phyloP scores from a whole-genome alignment of 1,140 invertebrate genomes.

The Pogonomyrmex barbatus region DNA sequence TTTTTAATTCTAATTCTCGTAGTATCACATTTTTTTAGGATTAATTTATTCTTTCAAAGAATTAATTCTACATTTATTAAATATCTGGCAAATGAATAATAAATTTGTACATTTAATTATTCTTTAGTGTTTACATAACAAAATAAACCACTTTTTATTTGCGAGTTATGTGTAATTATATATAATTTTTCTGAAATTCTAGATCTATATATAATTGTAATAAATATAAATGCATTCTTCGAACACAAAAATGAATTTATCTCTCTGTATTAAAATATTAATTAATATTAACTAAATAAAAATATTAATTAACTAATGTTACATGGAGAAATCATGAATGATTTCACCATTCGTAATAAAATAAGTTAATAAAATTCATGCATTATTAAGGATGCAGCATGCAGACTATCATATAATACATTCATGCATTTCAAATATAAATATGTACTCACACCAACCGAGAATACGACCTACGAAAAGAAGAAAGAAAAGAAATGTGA shows the following conservation, averaged over 20 bases:
- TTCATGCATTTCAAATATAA: conserved; percentile 60
- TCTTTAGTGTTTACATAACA: not conserved
- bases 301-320: not conserved
- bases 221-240: not conserved
- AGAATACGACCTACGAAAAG: conserved; percentile 82
- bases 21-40: not conserved
- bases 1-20: not conserved
- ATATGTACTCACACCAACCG: conserved; percentile 82
- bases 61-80: not conserved
- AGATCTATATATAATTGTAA: not conserved
- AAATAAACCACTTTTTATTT: not conserved
- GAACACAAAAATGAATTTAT: conserved; percentile 15
- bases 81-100: conserved; percentile 6
- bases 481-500: conserved; percentile 72
- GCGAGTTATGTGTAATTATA: too few species aligned
- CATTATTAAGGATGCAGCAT: conserved; percentile 33
- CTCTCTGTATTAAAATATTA: not conserved
- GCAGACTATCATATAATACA: conserved; percentile 28
- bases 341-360: not conserved
- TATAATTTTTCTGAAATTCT: not conserved
- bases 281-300: too few species aligned
- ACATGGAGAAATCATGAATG: not conserved
- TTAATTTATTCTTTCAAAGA: not conserved
- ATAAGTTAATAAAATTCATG: conserved; percentile 7
- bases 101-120: not conserved